Evolutionary conservation across 2,797 vertebrate genomes (phyloP).

Genomic region (Hyperoplus immaculatus): DNA sequence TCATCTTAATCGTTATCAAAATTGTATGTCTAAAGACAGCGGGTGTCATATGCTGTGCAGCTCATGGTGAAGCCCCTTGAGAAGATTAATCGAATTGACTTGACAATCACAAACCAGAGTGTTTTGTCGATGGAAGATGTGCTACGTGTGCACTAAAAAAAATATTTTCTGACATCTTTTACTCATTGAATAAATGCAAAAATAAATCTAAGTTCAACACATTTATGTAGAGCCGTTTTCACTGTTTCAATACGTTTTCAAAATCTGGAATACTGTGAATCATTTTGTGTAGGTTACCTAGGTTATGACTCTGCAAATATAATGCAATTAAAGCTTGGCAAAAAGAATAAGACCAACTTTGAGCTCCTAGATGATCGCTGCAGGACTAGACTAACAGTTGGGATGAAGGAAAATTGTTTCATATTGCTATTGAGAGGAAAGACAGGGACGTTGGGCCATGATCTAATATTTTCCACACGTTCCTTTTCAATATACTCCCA

Average conservation of each 20-base stretch:
- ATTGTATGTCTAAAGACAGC: no score
- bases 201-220: not conserved
- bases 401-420: conserved; percentile 62
- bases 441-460: conserved; percentile 47
- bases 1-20: not conserved
- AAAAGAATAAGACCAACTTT: not conserved
- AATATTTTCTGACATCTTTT: not conserved
- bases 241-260: not conserved
- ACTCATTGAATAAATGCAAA: not conserved
- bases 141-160: not conserved
- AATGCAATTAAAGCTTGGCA: conserved; percentile 7
- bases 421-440: conserved; percentile 62
- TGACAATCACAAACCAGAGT: no score
- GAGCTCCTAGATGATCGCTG: conserved; percentile 37
- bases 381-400: conserved; percentile 35
- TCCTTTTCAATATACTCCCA: conserved; percentile 61
- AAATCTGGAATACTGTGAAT: not conserved
- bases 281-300: not conserved
- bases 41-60: no score
- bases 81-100: no score
- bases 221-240: not conserved
- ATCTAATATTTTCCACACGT: conserved; percentile 76
- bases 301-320: not conserved
- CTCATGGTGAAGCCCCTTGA: no score
- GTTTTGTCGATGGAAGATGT: no score